Percentiles rank a stretch among this genome's conserved stretches.
Evolutionary conservation across 2,797 vertebrate species (phyloP).

Genomic region (Girardinus metallicus): DNA sequence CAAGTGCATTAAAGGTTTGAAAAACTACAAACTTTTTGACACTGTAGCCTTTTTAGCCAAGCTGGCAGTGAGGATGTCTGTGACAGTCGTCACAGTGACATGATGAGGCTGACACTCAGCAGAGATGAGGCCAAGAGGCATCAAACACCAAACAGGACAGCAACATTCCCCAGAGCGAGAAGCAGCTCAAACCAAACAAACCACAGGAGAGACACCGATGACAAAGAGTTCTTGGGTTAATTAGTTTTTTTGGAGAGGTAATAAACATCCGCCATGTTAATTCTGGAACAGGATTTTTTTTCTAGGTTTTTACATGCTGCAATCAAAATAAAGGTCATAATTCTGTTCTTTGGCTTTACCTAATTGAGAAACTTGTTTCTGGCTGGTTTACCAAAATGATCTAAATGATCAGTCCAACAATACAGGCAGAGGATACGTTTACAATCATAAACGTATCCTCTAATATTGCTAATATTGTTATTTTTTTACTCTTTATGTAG

Average conservation of each 20-base stretch:
- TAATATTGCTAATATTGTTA: background rate
- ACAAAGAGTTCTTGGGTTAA: background rate
- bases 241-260: background rate
- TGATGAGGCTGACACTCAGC: constrained; percentile 14
- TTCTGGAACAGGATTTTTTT: background rate
- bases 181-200: background rate
- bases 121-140: constrained; percentile 13
- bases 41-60: background rate
- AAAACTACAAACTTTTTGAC: constrained; percentile 8
- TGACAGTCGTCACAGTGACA: constrained; percentile 11
- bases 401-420: background rate
- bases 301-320: background rate
- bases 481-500: background rate
- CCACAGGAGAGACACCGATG: background rate
- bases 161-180: background rate
- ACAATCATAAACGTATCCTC: background rate
- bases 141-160: constrained; percentile 15
- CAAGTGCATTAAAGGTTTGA: constrained; percentile 10
- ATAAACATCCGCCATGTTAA: background rate
- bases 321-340: background rate
- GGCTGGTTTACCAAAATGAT: background rate
- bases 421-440: background rate
- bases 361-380: background rate
- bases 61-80: background rate
- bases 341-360: background rate